Base-by-base conservation (phyloP, 2,888 invertebrate species). In the Plutella xylostella region DNA sequence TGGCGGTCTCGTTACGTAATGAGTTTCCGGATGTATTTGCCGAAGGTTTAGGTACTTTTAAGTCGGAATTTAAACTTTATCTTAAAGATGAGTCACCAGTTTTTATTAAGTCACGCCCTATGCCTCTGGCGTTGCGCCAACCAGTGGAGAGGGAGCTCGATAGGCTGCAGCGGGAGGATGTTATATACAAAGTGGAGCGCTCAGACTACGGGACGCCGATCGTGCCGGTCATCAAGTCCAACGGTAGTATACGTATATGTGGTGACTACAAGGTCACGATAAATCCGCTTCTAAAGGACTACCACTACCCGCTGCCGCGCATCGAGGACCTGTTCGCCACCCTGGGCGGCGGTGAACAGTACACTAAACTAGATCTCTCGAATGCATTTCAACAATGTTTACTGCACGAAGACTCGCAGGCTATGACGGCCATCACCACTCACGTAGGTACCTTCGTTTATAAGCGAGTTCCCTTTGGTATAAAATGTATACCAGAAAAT, bases 241-340 rank as follows among this genome's bases (percentile, higher is more conserved):
- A 44, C 20, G 22, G 22, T 17, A 7, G 3, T 6, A 22, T 43
- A 7, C 12, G 50, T 21, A 14, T 60, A 53, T 57, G 57, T 15
- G 56, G 54, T 1, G 54, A 57, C 44, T 58, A 57, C 20, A 57
- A 55, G 39, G 40, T 55, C 1, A 60, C 56, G 3, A 43, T 57
- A 5, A 57, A 59, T 45, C 47, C 45, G 19, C 18, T 37, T 12
- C 42, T 55, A 25, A 53, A 53, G 45, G 49, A 49, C 28, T 42
- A 45, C 39, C 45, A 50, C 33, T 56, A 54, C 33, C 54, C 53
- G 4, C 31, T 53, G 35, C 55, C 55, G 6, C 50, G 50, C 1
- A 52, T 53, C 4, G 49, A 54, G 25, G 49, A 53, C 4, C 20
- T 55, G 19, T 55, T 51, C 35, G 43, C 49, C 2, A 34, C 40